Percentiles rank a stretch among this genome's conserved stretches.
Evolutionary conservation across 2,888 invertebrate species (phyloP).

Genomic region (Euplagia quadripunctaria): DNA sequence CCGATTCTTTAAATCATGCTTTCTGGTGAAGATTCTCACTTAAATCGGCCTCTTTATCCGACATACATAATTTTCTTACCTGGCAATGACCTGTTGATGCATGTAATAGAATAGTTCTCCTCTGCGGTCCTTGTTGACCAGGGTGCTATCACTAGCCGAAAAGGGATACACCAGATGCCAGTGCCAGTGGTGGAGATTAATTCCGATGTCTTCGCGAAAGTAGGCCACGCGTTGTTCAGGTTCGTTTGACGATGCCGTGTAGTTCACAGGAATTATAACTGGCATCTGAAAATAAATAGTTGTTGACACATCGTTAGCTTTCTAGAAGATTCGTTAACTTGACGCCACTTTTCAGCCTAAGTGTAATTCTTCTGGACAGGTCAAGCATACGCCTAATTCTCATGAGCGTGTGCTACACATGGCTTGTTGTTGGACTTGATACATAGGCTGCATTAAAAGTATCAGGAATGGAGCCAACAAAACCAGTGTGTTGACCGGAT

Average conservation of each 20-base stretch:
- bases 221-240: slow-evolving; percentile 94
- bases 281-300: slow-evolving; percentile 80
- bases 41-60: no score
- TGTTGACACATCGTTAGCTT: not conserved
- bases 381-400: no score
- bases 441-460: no score
- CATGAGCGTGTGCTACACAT: no score
- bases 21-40: no score
- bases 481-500: no score
- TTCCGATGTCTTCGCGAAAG: slow-evolving; percentile 94
- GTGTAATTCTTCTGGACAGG: no score
- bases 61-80: slow-evolving; percentile 67
- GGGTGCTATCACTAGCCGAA: slow-evolving; percentile 87
- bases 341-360: no score
- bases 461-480: no score
- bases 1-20: no score
- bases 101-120: slow-evolving; percentile 94
- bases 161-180: slow-evolving; percentile 96
- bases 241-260: slow-evolving; percentile 91
- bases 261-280: slow-evolving; percentile 91
- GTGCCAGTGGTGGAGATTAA: slow-evolving; percentile 97
- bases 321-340: not conserved
- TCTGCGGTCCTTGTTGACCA: slow-evolving; percentile 91
- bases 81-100: slow-evolving; percentile 91
- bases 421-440: no score